These are phyloP conservation scores for Drosophila birchii DNA, from an alignment of 2,888 invertebrate species.

Conservation along the genomic window DNA sequence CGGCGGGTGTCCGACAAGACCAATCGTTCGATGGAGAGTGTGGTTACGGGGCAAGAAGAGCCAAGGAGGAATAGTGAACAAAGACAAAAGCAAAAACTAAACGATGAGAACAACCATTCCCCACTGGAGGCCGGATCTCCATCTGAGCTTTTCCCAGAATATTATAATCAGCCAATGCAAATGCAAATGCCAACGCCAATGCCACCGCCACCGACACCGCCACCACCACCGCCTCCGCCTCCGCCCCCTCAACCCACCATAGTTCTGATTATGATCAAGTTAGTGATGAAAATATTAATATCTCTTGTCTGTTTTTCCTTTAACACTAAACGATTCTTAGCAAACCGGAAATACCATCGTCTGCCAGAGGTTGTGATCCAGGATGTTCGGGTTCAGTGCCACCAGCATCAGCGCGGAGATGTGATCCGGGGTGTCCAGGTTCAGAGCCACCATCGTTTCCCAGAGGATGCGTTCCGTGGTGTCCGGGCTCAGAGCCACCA, in stretches of 20 bases:
- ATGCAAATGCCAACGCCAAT: neutral
- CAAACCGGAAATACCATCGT: slow-evolving; percentile 15
- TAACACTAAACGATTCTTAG: neutral
- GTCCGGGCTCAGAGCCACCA: neutral
- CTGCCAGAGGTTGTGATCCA: neutral
- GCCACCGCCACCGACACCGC: neutral
- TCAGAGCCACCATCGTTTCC: too few species aligned
- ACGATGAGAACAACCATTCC: too few species aligned
- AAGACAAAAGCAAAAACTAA: too few species aligned
- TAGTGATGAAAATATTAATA: neutral
- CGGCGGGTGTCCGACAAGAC: neutral
- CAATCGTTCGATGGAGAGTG: slow-evolving; percentile 14
- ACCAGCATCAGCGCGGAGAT: too few species aligned
- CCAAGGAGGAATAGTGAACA: neutral
- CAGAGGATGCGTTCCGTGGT: neutral
- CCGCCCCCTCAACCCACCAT: slow-evolving; percentile 39
- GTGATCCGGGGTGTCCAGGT: neutral
- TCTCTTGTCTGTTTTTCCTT: too few species aligned
- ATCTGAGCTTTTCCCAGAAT: neutral
- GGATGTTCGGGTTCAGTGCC: neutral
- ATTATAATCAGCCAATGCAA: neutral
- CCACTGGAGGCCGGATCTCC: neutral
- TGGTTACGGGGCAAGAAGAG: neutral
- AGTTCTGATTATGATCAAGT: slow-evolving; percentile 44
- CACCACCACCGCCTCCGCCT: neutral